These are phyloP conservation scores for Tetramorium alpestre DNA, from an alignment of 1,140 invertebrate genomes.

Conservation along the genomic window DNA sequence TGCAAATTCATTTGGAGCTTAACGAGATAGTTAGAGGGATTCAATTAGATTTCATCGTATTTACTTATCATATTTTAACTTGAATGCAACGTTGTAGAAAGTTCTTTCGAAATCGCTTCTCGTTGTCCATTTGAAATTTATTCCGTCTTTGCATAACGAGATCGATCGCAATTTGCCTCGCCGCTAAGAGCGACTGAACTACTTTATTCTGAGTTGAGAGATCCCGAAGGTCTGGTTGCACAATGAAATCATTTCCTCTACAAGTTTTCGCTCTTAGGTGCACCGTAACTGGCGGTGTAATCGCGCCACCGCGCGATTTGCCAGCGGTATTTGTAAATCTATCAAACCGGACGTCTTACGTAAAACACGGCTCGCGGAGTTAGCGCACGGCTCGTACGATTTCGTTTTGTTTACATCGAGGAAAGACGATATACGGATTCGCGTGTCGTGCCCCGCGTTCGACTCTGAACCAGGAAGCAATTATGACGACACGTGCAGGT, in stretches of 20 bases:
- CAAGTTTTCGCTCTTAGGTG: conserved; percentile 37
- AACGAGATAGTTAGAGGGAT: background rate
- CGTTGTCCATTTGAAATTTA: background rate
- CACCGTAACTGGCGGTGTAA: background rate
- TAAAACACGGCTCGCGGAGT: conserved; percentile 38
- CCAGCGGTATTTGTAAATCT: conserved; percentile 48
- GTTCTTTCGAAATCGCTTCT: background rate
- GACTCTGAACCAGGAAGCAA: conserved; percentile 65
- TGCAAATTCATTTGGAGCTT: background rate
- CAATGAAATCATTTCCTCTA: conserved; percentile 25
- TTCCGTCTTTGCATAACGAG: background rate
- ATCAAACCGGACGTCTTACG: conserved; percentile 68
- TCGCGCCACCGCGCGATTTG: conserved; percentile 26
- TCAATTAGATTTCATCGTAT: background rate
- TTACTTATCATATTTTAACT: background rate
- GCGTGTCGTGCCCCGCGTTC: conserved; percentile 1
- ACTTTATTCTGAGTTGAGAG: conserved; percentile 2
- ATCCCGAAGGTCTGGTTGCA: conserved; percentile 21
- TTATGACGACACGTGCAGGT: conserved; percentile 55
- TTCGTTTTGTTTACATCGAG: conserved; percentile 23
- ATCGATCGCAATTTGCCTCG: background rate
- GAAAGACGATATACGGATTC: conserved; percentile 17
- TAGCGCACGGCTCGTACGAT: background rate
- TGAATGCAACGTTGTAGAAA: background rate
- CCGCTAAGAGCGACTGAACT: background rate